Percentiles rank a stretch among this genome's conserved stretches.
Evolutionary conservation across 2,797 vertebrate genomes (phyloP).

Genomic region (Chlorospingus flavigularis): DNA sequence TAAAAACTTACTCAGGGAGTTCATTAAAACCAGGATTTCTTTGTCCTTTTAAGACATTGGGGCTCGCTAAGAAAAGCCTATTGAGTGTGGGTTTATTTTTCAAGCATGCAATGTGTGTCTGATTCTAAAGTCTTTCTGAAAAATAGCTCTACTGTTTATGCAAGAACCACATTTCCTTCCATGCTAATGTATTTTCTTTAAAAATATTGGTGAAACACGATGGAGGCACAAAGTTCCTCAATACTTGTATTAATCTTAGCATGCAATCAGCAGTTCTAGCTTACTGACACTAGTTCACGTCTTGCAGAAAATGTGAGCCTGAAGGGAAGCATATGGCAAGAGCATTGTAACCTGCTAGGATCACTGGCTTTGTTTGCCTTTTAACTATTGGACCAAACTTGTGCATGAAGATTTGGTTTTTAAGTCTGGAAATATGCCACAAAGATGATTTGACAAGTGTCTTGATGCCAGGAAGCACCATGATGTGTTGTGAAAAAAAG

Average conservation of each 20-base stretch:
- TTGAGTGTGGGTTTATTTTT: slow-evolving; percentile 49
- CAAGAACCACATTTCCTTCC: slow-evolving; percentile 32
- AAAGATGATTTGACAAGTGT: neutral
- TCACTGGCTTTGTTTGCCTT: neutral
- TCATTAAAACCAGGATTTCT: slow-evolving; percentile 35
- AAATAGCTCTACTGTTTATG: slow-evolving; percentile 29
- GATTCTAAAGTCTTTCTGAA: slow-evolving; percentile 10
- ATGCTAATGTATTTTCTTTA: slow-evolving; percentile 38
- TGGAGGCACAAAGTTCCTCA: neutral
- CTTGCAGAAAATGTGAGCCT: neutral
- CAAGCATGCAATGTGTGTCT: neutral
- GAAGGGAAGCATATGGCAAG: neutral
- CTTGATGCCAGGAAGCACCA: neutral
- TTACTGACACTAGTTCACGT: neutral
- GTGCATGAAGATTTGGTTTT: neutral
- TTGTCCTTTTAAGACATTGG: slow-evolving; percentile 6
- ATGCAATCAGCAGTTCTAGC: neutral
- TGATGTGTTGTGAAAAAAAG: neutral
- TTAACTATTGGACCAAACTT: neutral
- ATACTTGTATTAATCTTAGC: slow-evolving; percentile 12
- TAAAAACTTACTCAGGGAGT: slow-evolving; percentile 10
- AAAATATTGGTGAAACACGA: slow-evolving; percentile 27
- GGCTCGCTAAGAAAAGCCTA: slow-evolving; percentile 9
- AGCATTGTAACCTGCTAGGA: neutral
- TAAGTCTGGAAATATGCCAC: neutral